A percentile compares a stretch with the other conserved stretches of the same genome.
These are phyloP conservation scores for Coregonus ussuriensis DNA, from an alignment of 2,797 vertebrate genomes.

Conservation along the genomic window DNA sequence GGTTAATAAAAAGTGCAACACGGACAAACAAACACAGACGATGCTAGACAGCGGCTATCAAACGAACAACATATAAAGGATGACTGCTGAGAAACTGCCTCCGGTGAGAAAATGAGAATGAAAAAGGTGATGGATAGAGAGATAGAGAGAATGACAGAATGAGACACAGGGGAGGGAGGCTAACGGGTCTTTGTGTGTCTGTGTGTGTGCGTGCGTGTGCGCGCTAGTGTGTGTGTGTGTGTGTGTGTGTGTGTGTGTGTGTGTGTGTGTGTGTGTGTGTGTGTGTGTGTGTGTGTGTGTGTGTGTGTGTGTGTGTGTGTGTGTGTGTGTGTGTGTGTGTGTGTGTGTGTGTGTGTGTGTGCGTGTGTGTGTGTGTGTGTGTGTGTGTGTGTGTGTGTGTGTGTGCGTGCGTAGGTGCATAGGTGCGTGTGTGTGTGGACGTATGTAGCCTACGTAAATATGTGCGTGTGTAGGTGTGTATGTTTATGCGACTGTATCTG, in stretches of 20 bases:
- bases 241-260: slow-evolving; percentile 8
- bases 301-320: slow-evolving; percentile 8
- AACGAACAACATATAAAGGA: slow-evolving; percentile 54
- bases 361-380: neutral
- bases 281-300: slow-evolving; percentile 16
- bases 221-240: neutral
- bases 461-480: slow-evolving; percentile 32
- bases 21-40: slow-evolving; percentile 25
- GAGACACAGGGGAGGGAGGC: slow-evolving; percentile 52
- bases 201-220: neutral
- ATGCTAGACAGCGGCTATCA: slow-evolving; percentile 62
- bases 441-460: slow-evolving; percentile 7
- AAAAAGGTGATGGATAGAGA: slow-evolving; percentile 42
- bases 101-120: slow-evolving; percentile 51
- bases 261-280: slow-evolving; percentile 32
- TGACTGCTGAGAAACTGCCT: slow-evolving; percentile 62
- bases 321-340: slow-evolving; percentile 13
- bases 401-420: slow-evolving; percentile 12
- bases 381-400: slow-evolving; percentile 1
- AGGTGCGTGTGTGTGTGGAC: slow-evolving; percentile 21
- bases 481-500: slow-evolving; percentile 5
- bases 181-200: slow-evolving; percentile 42
- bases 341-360: slow-evolving; percentile 35
- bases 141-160: slow-evolving; percentile 63
- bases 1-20: slow-evolving; percentile 37